Evolutionary conservation across 1,140 invertebrate genomes (phyloP), one percentile per base, ranked within the genome.

Genomic region (Nephotettix cincticeps): DNA sequence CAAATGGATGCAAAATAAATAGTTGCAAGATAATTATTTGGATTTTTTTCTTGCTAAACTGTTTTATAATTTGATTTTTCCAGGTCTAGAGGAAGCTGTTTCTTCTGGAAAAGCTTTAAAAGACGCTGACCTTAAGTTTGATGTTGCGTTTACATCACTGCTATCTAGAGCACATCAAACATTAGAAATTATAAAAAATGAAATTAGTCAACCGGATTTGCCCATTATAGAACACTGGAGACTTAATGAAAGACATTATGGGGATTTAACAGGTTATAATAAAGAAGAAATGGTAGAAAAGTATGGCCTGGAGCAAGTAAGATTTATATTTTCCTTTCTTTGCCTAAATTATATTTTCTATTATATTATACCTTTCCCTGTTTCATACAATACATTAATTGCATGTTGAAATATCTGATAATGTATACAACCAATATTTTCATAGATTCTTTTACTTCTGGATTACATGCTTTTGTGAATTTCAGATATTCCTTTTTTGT

Each of bases 221-320:
- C 83, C 86, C 0, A 81, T 88, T 2, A 70, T 81, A 3, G 82
- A 84, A 73, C 85, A 87, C 36, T 92, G 90, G 90, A 81, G 89
- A 51, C 80, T 92, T 1, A 91, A 91, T 77, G 91, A 92, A 74
- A 80, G 91, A 30, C 90, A 92, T 78, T 92, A 92, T 77, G 90
- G 90, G 13, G 87, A 84, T 65, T 81, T 92, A 9, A 91, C 89
- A 14, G 90, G 90, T 1, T 80, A 87, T 2, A 89, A 91, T 75
- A 92, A 92, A 78, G 83, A 86, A 0, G 88, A 91, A 78, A 88
- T 89, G 14, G 89, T 89, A 51, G 83, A 83, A 25, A 87, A 87
- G 75, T 89, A 90, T 78, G 90, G 90, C 0, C 88, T 90, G 77
- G 84, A 61, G 19, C 28, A 19, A 54, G 23, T 19, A 54, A 6